phyloP scores from a whole-genome alignment of 1,140 invertebrate species.

The Contarinia nasturtii region DNA sequence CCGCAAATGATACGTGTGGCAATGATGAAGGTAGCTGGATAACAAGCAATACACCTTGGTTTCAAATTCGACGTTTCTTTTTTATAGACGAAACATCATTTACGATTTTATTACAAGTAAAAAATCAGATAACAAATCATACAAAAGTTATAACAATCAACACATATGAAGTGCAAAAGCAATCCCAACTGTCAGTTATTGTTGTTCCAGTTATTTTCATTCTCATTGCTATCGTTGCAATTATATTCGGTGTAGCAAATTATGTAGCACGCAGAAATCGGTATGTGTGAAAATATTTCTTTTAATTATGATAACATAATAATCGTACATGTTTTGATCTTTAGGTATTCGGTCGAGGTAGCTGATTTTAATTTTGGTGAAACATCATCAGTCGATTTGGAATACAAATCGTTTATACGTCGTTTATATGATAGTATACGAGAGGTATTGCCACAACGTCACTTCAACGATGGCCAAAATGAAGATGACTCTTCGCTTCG shows the following conservation, averaged over 20 bases:
- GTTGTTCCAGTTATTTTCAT: conserved; percentile 64
- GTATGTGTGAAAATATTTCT: no score
- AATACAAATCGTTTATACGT: conserved; percentile 69
- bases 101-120: conserved; percentile 51
- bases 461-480: not conserved
- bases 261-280: conserved; percentile 55
- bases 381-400: conserved; percentile 44
- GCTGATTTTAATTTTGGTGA: conserved; percentile 77
- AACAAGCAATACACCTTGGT: conserved; percentile 31
- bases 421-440: conserved; percentile 54
- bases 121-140: conserved; percentile 47
- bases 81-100: conserved; percentile 37
- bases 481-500: conserved; percentile 20
- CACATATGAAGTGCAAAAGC: conserved; percentile 56
- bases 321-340: no score
- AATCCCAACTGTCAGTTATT: conserved; percentile 65
- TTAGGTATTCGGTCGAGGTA: conserved; percentile 59
- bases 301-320: no score
- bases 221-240: conserved; percentile 53
- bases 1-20: conserved; percentile 54
- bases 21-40: conserved; percentile 12
- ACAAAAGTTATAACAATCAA: conserved; percentile 51
- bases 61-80: conserved; percentile 45
- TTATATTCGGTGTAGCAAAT: conserved; percentile 69
- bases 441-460: conserved; percentile 14